Base-by-base conservation (phyloP, 2,113 vertebrate genomes). In the Zeus faber region DNA sequence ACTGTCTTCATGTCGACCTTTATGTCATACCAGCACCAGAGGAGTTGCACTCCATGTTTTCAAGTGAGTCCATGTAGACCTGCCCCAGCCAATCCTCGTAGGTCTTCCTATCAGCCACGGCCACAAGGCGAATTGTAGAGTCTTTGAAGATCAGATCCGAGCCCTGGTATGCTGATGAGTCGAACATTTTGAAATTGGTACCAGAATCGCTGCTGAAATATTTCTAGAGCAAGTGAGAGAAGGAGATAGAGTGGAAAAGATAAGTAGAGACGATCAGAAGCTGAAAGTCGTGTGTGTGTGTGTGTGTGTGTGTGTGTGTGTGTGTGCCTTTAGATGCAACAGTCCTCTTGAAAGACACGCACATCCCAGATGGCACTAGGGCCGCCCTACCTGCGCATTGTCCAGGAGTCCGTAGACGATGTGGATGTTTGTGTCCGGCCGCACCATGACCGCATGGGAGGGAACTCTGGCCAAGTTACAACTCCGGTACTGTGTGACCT, bases 111-210 rank as follows among this genome's bases (percentile, higher is more conserved):
- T 94, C 91, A 14, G 37, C 60, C 0, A 93, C 91, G 0, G 88
- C 91, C 48, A 94, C 86, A 0, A 91, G 77, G 17, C 49, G 80
- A 9, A 91, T 8, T 0, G 96, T 83, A 52, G 95, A 93, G 73
- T 99, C 96, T 67, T 92, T 97, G 81, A 99, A 99, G 57, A 99
- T 88, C 58, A 98, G 87, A 72, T 99, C 91, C 48, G 85, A 81
- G 49, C 93, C 91, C 0, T 64, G 20, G 51, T 93, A 98, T 23
- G 17, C 0, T 49, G 88, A 78, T 1, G 97, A 99, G 78, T 93
- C 90, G 48, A 98, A 98, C 95, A 99, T 97, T 81, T 67, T 87
- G 81, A 99, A 99, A 24, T 40, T 89, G 67, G 72, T 0, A 37
- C 24, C 80, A 58, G 72, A 68, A 58, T 86, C 87, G 0, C 84